These are phyloP conservation scores for Girardinichthys multiradiatus DNA, from an alignment of 2,113 vertebrate genomes.

Conservation along the genomic window DNA sequence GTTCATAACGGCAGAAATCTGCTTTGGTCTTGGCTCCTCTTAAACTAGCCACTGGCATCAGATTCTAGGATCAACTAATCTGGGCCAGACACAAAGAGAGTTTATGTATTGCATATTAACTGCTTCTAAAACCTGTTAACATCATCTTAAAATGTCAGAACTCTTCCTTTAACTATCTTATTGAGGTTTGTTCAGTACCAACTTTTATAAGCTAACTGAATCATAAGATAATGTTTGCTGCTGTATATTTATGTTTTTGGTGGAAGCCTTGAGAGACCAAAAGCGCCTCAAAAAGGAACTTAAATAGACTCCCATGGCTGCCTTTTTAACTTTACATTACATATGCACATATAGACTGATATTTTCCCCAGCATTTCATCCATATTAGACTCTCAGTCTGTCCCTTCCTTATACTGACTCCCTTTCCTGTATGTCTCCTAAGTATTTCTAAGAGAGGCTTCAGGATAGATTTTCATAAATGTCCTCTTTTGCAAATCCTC, in stretches of 20 bases:
- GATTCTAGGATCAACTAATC: not conserved
- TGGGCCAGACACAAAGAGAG: not conserved
- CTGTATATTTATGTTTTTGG: constrained; percentile 43
- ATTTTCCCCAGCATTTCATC: constrained; percentile 64
- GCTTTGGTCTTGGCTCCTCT: no score
- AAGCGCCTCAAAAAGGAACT: constrained; percentile 47
- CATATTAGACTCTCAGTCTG: constrained; percentile 68
- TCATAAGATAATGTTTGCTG: constrained; percentile 36
- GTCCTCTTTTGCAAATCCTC: constrained; percentile 74
- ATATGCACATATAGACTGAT: constrained; percentile 79
- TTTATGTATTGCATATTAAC: not conserved
- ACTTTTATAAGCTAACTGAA: constrained; percentile 21
- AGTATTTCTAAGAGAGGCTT: constrained; percentile 72
- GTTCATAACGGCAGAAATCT: no score
- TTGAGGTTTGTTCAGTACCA: constrained; percentile 62
- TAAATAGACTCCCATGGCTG: constrained; percentile 52
- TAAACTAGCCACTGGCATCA: no score
- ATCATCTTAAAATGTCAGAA: no score
- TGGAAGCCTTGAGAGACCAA: constrained; percentile 48
- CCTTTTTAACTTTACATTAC: constrained; percentile 66
- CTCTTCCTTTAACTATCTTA: not conserved
- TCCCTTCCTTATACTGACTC: constrained; percentile 66
- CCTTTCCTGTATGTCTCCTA: constrained; percentile 74
- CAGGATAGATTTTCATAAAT: constrained; percentile 75
- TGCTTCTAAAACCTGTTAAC: not conserved